phyloP scores from a whole-genome alignment of 1,140 invertebrate genomes.

The Diplogasteroides magnus region DNA sequence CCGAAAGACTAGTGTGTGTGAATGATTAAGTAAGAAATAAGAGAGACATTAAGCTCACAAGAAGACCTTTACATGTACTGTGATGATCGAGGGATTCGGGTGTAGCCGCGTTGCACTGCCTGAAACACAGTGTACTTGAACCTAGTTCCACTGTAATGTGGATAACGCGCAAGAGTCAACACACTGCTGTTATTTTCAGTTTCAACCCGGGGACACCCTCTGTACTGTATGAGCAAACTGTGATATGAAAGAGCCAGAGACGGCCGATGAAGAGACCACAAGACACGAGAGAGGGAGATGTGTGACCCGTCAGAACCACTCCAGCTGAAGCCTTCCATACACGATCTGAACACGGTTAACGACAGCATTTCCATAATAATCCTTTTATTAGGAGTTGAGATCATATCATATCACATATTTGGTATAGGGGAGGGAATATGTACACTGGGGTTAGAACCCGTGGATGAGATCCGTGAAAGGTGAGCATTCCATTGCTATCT shows the following conservation, averaged over 20 bases:
- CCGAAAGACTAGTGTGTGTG: too few species aligned
- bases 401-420: too few species aligned
- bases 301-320: too few species aligned
- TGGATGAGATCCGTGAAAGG: background rate
- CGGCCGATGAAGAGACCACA: too few species aligned
- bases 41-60: too few species aligned
- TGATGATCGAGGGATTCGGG: background rate
- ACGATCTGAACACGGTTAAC: background rate
- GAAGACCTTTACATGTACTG: too few species aligned
- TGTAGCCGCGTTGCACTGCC: background rate
- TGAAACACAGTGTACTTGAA: background rate
- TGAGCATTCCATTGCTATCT: too few species aligned
- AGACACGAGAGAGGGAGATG: background rate
- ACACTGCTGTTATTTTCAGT: background rate
- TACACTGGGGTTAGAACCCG: background rate
- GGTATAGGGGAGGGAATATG: background rate
- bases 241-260: too few species aligned
- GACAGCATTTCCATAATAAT: background rate
- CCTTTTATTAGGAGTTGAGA: background rate
- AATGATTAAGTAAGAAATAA: too few species aligned
- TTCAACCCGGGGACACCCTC: too few species aligned
- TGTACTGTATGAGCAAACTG: too few species aligned
- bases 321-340: background rate
- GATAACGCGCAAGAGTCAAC: background rate
- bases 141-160: background rate